Conservation (phyloP, 2,888 invertebrate species). For the Quadriops clusia region DNA sequence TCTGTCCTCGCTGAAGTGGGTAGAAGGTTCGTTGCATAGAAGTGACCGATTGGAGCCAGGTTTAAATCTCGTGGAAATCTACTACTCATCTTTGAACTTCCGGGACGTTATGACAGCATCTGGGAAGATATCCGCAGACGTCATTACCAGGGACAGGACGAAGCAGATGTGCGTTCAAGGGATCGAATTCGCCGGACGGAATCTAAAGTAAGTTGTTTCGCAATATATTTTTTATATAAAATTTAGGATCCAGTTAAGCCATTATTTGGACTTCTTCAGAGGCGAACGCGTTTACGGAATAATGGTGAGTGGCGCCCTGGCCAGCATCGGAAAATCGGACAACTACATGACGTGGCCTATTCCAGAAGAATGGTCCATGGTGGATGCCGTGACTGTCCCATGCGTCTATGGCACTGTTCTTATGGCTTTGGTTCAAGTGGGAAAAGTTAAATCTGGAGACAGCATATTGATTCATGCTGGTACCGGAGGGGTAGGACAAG, state of each 20-base stretch:
- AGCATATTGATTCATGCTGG: conserved; percentile 45
- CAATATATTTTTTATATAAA: neutral
- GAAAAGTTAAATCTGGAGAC: conserved; percentile 1
- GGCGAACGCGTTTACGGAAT: conserved; percentile 57
- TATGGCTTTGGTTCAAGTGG: conserved; percentile 40
- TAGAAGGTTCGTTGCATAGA: conserved; percentile 49
- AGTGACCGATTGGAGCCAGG: conserved; percentile 17
- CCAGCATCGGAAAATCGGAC: conserved; percentile 48
- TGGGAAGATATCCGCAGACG: conserved; percentile 74
- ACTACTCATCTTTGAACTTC: conserved; percentile 81
- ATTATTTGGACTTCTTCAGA: conserved; percentile 25
- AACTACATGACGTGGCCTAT: conserved; percentile 47
- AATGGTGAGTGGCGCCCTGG: conserved; percentile 43
- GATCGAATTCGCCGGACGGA: conserved; percentile 44
- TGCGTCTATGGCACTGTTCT: conserved; percentile 50
- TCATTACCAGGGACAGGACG: conserved; percentile 50
- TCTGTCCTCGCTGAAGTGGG: conserved; percentile 72
- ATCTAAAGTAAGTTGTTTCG: conserved; percentile 18
- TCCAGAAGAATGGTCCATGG: conserved; percentile 59
- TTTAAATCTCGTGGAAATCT: conserved; percentile 30
- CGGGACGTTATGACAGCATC: conserved; percentile 88
- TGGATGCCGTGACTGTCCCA: conserved; percentile 65
- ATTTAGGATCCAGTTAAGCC: neutral
- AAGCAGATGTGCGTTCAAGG: conserved; percentile 44
- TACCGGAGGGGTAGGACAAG: conserved; percentile 64